These are phyloP conservation scores for Onychostruthus taczanowskii DNA, from an alignment of 2,113 vertebrate genomes.

Conservation along the genomic window DNA sequence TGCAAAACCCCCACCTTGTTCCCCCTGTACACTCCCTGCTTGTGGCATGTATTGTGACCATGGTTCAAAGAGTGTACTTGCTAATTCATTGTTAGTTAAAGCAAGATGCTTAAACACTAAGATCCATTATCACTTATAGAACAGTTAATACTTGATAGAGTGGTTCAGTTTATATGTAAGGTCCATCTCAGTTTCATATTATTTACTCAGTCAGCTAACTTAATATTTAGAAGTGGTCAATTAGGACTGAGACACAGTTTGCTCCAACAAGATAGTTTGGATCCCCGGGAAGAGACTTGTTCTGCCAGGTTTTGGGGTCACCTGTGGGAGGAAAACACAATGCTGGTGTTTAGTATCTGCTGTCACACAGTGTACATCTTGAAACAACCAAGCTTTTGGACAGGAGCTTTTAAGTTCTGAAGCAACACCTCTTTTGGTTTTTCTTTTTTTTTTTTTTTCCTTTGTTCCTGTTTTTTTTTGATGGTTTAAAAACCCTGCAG, in stretches of 20 bases:
- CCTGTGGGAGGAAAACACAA: conserved; percentile 81
- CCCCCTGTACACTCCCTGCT: conserved; percentile 41
- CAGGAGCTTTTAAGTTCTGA: conserved; percentile 37
- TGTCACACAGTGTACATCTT: conserved; percentile 54
- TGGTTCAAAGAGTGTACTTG: conserved; percentile 79
- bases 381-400: conserved; percentile 63
- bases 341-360: conserved; percentile 65
- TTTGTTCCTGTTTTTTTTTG: neutral
- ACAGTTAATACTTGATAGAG: conserved; percentile 82
- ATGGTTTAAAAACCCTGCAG: neutral
- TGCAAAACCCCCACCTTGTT: conserved; percentile 57
- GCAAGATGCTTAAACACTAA: conserved; percentile 69
- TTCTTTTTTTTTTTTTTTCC: no score
- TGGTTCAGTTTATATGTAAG: conserved; percentile 73
- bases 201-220: conserved; percentile 85
- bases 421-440: neutral
- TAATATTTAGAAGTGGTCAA: conserved; percentile 96
- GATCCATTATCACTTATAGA: conserved; percentile 66
- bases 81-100: conserved; percentile 75
- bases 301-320: conserved; percentile 99
- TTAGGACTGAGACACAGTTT: conserved; percentile 99
- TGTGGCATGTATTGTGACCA: conserved; percentile 81
- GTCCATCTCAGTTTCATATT: conserved; percentile 80
- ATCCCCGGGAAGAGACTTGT: conserved; percentile 98
- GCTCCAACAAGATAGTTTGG: conserved; percentile 99